Evolutionary conservation across 2,888 invertebrate species (phyloP).

Genomic region (Nudaria mundana): DNA sequence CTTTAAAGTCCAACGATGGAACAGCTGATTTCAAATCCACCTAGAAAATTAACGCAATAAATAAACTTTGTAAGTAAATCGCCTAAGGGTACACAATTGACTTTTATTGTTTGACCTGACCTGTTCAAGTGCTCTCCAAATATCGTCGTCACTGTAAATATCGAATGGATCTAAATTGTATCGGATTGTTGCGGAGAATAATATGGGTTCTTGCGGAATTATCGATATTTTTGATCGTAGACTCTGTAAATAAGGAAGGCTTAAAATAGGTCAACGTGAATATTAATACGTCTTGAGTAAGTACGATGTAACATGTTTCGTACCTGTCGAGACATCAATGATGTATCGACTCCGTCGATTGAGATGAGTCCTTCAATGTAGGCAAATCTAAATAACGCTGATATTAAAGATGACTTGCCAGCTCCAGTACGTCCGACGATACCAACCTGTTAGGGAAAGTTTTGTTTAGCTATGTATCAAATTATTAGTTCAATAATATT

Average conservation of each 20-base stretch:
- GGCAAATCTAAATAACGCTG: constrained; percentile 86
- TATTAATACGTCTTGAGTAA: neutral
- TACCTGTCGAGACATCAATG: constrained; percentile 79
- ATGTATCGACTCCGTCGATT: constrained; percentile 84
- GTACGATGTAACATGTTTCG: constrained; percentile 1
- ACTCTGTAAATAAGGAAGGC: constrained; percentile 61
- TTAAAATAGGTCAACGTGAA: neutral
- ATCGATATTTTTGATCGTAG: constrained; percentile 83
- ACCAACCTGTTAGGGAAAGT: constrained; percentile 74
- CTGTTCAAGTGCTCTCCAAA: constrained; percentile 88
- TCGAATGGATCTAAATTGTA: constrained; percentile 89
- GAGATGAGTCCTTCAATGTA: constrained; percentile 81
- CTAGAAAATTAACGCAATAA: constrained; percentile 49
- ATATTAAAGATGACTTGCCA: constrained; percentile 86
- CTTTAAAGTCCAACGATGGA: constrained; percentile 84
- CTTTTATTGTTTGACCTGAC: constrained; percentile 54
- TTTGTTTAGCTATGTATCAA: too few species aligned
- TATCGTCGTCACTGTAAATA: constrained; percentile 83
- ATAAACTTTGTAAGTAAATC: constrained; percentile 15
- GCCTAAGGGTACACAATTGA: constrained; percentile 7
- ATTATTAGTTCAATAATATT: too few species aligned
- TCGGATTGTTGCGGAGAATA: constrained; percentile 86
- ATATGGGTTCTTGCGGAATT: constrained; percentile 90
- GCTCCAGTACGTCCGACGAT: constrained; percentile 89
- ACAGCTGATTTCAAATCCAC: constrained; percentile 88